Conservation (phyloP, 1,140 invertebrate species). For the Probaryconus sp. region DNA sequence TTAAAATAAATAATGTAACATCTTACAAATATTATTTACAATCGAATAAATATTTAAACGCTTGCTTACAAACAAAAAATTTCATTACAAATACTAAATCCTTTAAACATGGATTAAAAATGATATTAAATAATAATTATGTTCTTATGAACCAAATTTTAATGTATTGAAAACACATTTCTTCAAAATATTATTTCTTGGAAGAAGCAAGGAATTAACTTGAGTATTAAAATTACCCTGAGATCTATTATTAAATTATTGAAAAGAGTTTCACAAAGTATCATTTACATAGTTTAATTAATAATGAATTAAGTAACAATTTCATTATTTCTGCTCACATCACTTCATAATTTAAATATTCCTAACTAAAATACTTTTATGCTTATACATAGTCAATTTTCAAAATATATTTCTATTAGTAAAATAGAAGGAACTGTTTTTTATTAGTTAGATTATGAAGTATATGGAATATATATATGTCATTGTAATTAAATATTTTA, state of each 20-base stretch:
- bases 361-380: slow-evolving; percentile 15
- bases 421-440: slow-evolving; percentile 59
- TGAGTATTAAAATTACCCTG: background rate
- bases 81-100: background rate
- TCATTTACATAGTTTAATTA: too few species aligned
- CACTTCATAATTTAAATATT: slow-evolving; percentile 33
- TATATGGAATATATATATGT: slow-evolving; percentile 37
- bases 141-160: too few species aligned
- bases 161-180: too few species aligned
- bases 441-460: slow-evolving; percentile 26
- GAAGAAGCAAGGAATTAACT: background rate
- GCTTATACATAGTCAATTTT: slow-evolving; percentile 28
- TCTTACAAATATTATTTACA: slow-evolving; percentile 5
- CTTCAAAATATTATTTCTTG: too few species aligned
- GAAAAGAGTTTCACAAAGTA: too few species aligned
- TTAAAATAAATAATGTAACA: background rate
- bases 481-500: too few species aligned
- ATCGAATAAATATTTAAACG: background rate
- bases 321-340: slow-evolving; percentile 9
- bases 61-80: background rate
- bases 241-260: slow-evolving; percentile 2
- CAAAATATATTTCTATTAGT: slow-evolving; percentile 51
- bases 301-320: background rate
- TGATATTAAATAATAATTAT: background rate
- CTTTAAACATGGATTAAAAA: background rate